These are phyloP conservation scores for Brotogeris chrysoptera DNA, from an alignment of 2,797 vertebrate genomes.

Conservation along the genomic window DNA sequence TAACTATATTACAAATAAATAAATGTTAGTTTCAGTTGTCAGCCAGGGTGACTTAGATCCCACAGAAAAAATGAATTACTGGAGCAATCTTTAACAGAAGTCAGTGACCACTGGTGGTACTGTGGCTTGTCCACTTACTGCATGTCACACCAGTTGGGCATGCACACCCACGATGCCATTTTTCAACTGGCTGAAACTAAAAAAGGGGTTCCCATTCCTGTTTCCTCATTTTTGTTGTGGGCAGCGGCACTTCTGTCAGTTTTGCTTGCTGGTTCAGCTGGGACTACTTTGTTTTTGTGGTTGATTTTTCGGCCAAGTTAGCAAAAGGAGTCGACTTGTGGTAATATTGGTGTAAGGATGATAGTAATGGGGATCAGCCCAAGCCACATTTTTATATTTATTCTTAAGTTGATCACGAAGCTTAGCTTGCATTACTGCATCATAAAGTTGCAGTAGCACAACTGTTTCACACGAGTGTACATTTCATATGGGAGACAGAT, in stretches of 20 bases:
- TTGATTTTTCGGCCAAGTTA: background rate
- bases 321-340: background rate
- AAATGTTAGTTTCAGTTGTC: background rate
- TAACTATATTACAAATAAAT: background rate
- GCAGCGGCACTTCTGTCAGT: background rate
- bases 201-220: background rate
- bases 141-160: fast-evolving
- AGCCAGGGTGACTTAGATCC: background rate
- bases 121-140: background rate
- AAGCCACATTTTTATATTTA: background rate
- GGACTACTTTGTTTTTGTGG: background rate
- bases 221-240: background rate
- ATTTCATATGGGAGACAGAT: background rate
- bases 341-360: background rate
- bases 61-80: background rate
- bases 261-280: background rate
- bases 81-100: background rate
- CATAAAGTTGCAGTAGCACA: background rate
- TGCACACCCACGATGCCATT: fast-evolving
- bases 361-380: background rate
- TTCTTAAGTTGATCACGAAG: background rate
- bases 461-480: background rate
- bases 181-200: background rate
- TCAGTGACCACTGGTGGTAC: background rate
- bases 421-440: background rate